Evolutionary conservation across 2,888 invertebrate species (phyloP), one percentile per base, ranked within the genome.

Genomic region (Cryptus viduatorius): DNA sequence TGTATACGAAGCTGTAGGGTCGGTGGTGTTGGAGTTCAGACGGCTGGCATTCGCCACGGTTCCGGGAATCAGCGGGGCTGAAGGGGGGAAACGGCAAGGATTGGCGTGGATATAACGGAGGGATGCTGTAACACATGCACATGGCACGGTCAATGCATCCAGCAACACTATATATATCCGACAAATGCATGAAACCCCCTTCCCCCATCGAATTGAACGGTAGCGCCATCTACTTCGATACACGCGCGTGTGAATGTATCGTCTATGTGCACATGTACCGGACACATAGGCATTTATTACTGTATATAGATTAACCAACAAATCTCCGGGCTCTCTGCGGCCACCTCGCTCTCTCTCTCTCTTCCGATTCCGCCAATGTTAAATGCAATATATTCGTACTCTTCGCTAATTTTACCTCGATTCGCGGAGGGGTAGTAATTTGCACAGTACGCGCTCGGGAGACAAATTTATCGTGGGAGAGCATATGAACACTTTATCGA

Each of bases 71-170:
- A 46, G 19, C 59, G 56, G 59, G 24, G 7, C 67, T 31, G 56
- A 75, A 53, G 68, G 72, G 78, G 69, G 42, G 76, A 61, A 14
- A 61, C 61, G 79, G 85, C 77, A 83, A 71, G 84, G 84, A 73
- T 84, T 86, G 73, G 87, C 56, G 85, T 79, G 48, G 56, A 83
- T 80, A 80, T 80, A 76, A 80, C 61, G 72, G 84, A 87, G 89
- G 88, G 89, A 89, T 91, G 76, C 71, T 85, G 92, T 92, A 92
- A 93, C 93, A 93, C 92, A 92, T 93, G 93, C 93, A 92, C 91
- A 89, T 92, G 93, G 92, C 93, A 93, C 90, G 92, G 90, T 90
- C 91, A 88, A 89, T 91, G 91, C 91, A 91, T 92, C 77, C 79
- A 61, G 72, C 50, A 42, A 44, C 64, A 71, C 73, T 83, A 78